phyloP scores from a whole-genome alignment of 2,797 vertebrate species.

The Mus minutoides region DNA sequence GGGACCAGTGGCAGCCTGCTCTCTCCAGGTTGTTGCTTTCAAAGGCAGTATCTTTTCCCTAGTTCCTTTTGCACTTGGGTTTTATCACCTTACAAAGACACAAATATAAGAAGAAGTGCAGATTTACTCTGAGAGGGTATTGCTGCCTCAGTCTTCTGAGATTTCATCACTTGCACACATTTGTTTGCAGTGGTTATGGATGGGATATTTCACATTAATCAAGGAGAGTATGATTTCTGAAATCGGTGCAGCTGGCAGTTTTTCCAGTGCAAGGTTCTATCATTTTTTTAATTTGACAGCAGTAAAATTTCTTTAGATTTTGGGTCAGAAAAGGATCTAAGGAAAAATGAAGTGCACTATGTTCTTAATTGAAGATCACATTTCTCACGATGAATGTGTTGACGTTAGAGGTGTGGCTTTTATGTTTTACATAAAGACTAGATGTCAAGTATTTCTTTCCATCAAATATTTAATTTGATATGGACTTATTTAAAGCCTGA shows the following conservation, averaged over 20 bases:
- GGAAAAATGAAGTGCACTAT: conserved; percentile 70
- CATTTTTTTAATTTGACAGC: conserved; percentile 54
- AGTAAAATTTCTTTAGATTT: conserved; percentile 55
- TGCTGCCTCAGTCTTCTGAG: conserved; percentile 64
- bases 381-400: conserved; percentile 71
- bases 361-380: conserved; percentile 74
- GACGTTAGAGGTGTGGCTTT: conserved; percentile 79
- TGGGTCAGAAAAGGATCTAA: conserved; percentile 68
- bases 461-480: conserved; percentile 85
- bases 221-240: conserved; percentile 43
- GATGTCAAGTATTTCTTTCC: conserved; percentile 76
- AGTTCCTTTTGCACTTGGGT: conserved; percentile 51
- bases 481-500: conserved; percentile 81
- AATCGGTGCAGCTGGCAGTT: not conserved
- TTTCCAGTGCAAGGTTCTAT: conserved; percentile 23
- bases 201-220: conserved; percentile 66
- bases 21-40: not conserved
- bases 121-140: conserved; percentile 62
- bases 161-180: conserved; percentile 34
- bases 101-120: conserved; percentile 28
- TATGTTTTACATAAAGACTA: conserved; percentile 81
- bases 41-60: conserved; percentile 44
- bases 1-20: not conserved
- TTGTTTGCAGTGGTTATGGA: conserved; percentile 58
- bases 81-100: conserved; percentile 64